Base-by-base conservation (phyloP, 2,888 invertebrate species). In the Agrilus biguttatus region DNA sequence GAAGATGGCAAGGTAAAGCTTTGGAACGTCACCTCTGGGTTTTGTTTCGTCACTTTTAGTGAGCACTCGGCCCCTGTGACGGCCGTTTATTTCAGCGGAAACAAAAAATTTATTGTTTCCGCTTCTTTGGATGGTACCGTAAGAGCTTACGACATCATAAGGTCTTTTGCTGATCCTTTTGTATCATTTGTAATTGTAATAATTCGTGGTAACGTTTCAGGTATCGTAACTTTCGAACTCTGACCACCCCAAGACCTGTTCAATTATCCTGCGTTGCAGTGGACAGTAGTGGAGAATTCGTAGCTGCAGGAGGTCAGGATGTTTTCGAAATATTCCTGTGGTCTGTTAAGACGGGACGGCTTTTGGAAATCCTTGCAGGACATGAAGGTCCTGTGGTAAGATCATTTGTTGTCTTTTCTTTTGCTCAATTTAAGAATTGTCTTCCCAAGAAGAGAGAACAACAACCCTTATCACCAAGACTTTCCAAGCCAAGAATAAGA, bases 101-200 rank as follows among this genome's bases (percentile, higher is more conserved):
- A 83, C 58, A 89, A 95, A 54, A 91, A 88, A 67, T 93, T 93
- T 57, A 73, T 98, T 8, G 76, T 96, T 3, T 91, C 96, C 0
- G 76, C 90, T 0, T 96, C 96, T 0, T 65, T 93, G n/a, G 98
- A 99, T 69, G 98, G 98, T 4, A 95, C 97, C 3, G 91, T 96
- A 0, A 67, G 97, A 54, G 96, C 96, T 1, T 97, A 84, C 65
- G 98, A 99, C 70, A 71, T 97, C 45, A 81, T 80, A 40, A 77
- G 90, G 86, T 87, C 56, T 60, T 56, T 21, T 21, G 6, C 2
- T 34, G n/a, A 13, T 14, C 14, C 7, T 3, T 12, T 17, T 40
- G 14, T 36, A 40, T 33, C 35, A 33, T 33, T 35, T 40, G 33
- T 36, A 35, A 13, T 17, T n/a, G 13, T 36, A 14, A 13, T 14